phyloP scores from a whole-genome alignment of 2,113 vertebrate species.

The Fregata magnificens region DNA sequence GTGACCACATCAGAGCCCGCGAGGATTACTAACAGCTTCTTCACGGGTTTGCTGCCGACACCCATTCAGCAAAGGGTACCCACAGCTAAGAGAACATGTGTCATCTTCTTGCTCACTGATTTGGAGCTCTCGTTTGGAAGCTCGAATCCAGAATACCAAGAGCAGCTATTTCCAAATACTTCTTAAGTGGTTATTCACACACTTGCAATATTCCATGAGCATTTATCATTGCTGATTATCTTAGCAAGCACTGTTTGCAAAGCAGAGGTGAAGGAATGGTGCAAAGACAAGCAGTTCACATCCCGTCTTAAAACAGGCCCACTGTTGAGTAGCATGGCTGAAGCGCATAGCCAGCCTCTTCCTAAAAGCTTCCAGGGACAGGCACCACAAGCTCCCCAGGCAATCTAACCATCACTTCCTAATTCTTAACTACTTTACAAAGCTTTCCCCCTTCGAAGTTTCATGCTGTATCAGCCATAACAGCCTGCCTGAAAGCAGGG shows the following conservation, averaged over 20 bases:
- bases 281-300: neutral
- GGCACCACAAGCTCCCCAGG: neutral
- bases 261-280: neutral
- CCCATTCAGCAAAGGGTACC: neutral
- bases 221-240: neutral
- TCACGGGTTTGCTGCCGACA: neutral
- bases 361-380: neutral
- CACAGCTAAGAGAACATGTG: neutral
- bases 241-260: neutral
- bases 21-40: neutral
- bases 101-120: neutral
- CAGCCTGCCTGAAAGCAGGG: neutral
- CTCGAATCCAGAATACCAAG: neutral
- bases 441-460: neutral
- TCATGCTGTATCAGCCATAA: neutral
- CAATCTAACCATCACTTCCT: neutral
- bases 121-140: neutral
- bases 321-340: neutral
- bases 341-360: neutral
- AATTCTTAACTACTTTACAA: neutral
- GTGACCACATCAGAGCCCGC: neutral
- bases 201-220: neutral
- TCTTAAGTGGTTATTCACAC: neutral
- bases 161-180: conserved; percentile 1
- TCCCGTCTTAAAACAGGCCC: neutral